Evolutionary conservation across 2,888 invertebrate species (phyloP).

Genomic region (Tenthredo livida): DNA sequence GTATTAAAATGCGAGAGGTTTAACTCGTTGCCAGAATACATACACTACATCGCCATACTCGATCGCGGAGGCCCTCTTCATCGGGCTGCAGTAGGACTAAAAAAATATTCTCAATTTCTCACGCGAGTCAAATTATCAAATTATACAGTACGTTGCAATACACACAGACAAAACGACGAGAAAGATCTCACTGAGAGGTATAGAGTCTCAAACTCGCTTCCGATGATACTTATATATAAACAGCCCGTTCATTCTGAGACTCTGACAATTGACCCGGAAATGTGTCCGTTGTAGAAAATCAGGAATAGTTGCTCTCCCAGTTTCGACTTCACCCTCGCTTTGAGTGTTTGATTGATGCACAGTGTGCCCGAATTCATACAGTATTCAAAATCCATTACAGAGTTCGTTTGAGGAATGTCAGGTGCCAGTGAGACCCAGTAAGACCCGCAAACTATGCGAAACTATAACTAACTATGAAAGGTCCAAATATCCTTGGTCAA

Average conservation of each 20-base stretch:
- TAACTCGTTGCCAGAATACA: neutral
- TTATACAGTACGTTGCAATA: constrained; percentile 2
- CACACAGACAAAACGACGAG: neutral
- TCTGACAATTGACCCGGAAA: constrained; percentile 11
- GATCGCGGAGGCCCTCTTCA: neutral
- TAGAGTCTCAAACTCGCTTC: neutral
- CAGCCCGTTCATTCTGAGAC: neutral
- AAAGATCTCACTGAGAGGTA: neutral
- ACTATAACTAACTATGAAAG: constrained; percentile 8
- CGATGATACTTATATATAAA: neutral
- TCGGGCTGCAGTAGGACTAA: neutral
- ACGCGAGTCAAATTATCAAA: constrained; percentile 27
- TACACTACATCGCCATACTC: neutral
- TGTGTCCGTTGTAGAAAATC: neutral
- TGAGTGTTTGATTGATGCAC: neutral
- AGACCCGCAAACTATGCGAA: constrained; percentile 11
- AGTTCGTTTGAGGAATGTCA: constrained; percentile 23
- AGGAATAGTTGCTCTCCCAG: neutral
- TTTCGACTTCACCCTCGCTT: neutral
- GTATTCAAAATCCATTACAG: neutral
- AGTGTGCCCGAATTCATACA: neutral
- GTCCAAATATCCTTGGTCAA: neutral
- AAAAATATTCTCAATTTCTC: constrained; percentile 38
- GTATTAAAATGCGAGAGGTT: constrained; percentile 14
- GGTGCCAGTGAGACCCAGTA: neutral